Base-by-base conservation (phyloP, 2,113 vertebrate species). In the Cariama cristata region DNA sequence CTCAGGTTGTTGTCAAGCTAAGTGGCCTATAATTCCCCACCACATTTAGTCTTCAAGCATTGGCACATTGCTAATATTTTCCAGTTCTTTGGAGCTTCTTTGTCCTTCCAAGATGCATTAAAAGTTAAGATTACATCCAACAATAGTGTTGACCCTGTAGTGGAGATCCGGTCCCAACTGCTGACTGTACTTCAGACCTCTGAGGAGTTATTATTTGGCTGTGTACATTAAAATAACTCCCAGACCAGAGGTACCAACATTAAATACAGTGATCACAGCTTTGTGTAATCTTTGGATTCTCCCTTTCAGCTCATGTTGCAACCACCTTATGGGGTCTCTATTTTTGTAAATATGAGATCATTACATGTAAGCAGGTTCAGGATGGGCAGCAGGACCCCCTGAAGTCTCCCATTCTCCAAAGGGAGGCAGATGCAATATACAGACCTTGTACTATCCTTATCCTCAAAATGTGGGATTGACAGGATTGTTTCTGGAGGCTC, bases 61-160 rank as follows among this genome's bases (percentile, higher is more conserved):
- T 90, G 66, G 55, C 93, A 86, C 84, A 66, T 68, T 7, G 27
- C 50, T 73, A 69, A 32, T 24, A 60, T 94, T 93, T 94, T 95
- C 62, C 84, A 94, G 67, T 67, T 76, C 35, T 38, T 4, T 89
- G 56, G 30, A 94, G 71, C 53, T 75, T 56, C 83, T 86, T 56
- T 76, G 52, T 86, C 40, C 35, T 96, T 96, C 84, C 82, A 96
- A 91, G 60, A 68, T n/a, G 6, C 58, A 82, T 84, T 96, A 81
- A 88, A 93, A 86, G 11, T 59, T 66, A 53, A 8, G 2, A 62
- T 33, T 86, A 10, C 13, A 50, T 93, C 69, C 80, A 96, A 21
- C 33, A 85, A 30, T 14, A 30, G 24, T 52, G 40, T 68, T 75
- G 68, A 91, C 30, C 64, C 33, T 79, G 35, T 49, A 52, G 28